Base-by-base conservation (phyloP, 30 jellyfish, hydroid and myxozoan genomes). In the Chrysaora quinquecirrha region DNA sequence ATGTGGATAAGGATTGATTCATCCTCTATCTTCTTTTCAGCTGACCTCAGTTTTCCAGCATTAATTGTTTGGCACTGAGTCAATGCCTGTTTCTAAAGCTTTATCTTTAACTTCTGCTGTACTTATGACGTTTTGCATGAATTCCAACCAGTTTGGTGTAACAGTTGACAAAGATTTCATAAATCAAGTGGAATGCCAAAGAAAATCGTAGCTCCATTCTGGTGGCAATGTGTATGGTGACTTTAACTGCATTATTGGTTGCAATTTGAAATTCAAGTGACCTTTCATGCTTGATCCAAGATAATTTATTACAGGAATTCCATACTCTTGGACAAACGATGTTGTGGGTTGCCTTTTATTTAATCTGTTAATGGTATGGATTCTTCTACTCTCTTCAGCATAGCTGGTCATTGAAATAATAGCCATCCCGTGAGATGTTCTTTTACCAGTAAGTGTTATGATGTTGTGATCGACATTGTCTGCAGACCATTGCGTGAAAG, bases 341-440 rank as follows among this genome's bases (percentile, higher is more conserved):
- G 87, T 50, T 48, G 87, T 52, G 48, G 34, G 74, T 63, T 34
- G 71, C 71, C 82, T 77, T 30, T 77, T 24, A 62, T 77, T 77
- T 22, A 60, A 54, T 54, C 80, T 77, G 25, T 77, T 77, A 14
- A 77, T 31, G 64, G 50, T 27, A 61, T 34, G 62, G 86, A 34
- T 18, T 25, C 86, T 47, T 32, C 43, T 34, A 3, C 34, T 43
- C 62, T 34, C 86, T 34, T 63, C 78, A 52, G 86, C 43, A 33
- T 33, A 72, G 24, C 84, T 72, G 71, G 71, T 58, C 93, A 70
- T 47, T 22, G 95, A 56, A 54, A 84, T 73, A 25, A 84, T 73
- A 25, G 83, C 89, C 75, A 84, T 71, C 22, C 95, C 95, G 60
- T 79, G 90, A 43, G 72, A 73, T 9, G 95, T 82, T 21, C 83